Evolutionary conservation across 2,888 invertebrate genomes (phyloP).

Genomic region (Chrysomela aeneicollis): DNA sequence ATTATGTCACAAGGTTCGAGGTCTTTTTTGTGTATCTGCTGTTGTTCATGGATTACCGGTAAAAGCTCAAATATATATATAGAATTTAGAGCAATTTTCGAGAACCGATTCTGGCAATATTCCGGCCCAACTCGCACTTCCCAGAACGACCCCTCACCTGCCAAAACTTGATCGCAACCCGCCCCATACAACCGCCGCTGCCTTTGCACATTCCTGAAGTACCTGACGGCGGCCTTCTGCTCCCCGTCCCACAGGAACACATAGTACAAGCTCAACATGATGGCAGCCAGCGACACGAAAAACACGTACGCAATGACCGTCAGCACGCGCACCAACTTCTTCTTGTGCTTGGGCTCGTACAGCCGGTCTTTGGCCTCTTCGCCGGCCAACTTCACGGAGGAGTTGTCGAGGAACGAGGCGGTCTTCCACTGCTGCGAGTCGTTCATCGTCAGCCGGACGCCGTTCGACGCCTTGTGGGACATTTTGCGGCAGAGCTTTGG

Average conservation of each 20-base stretch:
- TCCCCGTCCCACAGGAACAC: conserved; percentile 93
- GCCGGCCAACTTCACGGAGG: conserved; percentile 72
- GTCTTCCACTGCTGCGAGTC: conserved; percentile 51
- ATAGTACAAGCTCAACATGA: conserved; percentile 93
- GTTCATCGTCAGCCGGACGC: conserved; percentile 58
- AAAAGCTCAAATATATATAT: no score
- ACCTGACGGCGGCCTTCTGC: conserved; percentile 50
- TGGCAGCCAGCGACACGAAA: conserved; percentile 92
- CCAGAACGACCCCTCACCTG: conserved; percentile 41
- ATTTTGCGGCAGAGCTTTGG: conserved; percentile 53
- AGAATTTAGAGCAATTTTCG: no score
- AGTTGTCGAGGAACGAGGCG: conserved; percentile 59
- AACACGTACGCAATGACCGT: conserved; percentile 94
- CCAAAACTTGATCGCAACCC: conserved; percentile 48
- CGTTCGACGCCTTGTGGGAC: conserved; percentile 69
- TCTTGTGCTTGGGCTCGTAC: conserved; percentile 84
- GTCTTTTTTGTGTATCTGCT: no score
- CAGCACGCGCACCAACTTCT: conserved; percentile 88
- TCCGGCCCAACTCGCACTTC: no score
- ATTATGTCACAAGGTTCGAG: no score
- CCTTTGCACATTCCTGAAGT: conserved; percentile 30
- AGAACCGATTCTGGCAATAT: no score
- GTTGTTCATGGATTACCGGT: no score
- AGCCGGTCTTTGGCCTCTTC: conserved; percentile 74
- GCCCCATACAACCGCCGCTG: conserved; percentile 31